phyloP scores from a whole-genome alignment of 2,888 invertebrate species.

The Mallateleia sp. region DNA sequence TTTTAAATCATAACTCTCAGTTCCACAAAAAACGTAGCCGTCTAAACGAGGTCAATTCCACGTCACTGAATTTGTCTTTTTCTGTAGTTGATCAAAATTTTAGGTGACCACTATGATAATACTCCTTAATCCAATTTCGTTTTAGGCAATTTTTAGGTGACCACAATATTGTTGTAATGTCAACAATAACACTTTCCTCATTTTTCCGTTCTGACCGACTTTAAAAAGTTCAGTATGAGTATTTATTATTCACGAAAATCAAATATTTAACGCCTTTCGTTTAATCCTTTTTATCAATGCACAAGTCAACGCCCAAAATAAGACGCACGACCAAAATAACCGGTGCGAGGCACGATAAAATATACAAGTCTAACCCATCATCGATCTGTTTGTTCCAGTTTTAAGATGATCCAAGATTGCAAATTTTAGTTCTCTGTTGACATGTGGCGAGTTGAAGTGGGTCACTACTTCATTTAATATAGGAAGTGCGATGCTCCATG shows the following conservation, averaged over 20 bases:
- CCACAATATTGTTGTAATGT: neutral
- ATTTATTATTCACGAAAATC: constrained; percentile 12
- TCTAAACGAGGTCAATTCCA: neutral
- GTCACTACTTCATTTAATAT: constrained; percentile 64
- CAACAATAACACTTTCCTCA: neutral
- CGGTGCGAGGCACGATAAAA: constrained; percentile 13
- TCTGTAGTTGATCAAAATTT: neutral
- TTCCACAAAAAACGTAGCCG: neutral
- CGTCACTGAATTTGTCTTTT: neutral
- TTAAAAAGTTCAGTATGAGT: neutral
- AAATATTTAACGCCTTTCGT: constrained; percentile 29
- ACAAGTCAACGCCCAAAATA: constrained; percentile 25
- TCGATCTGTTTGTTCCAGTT: constrained; percentile 63
- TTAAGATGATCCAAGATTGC: constrained; percentile 56
- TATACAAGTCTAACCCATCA: constrained; percentile 43
- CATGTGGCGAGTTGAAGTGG: constrained; percentile 50
- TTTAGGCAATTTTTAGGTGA: constrained; percentile 10
- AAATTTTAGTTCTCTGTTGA: constrained; percentile 64
- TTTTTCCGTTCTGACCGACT: constrained; percentile 6
- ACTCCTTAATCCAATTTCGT: neutral
- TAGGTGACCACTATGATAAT: neutral
- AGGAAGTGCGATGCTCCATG: constrained; percentile 63
- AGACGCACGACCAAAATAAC: constrained; percentile 21
- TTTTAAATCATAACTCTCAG: constrained; percentile 17
- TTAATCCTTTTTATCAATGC: constrained; percentile 34